phyloP scores from a whole-genome alignment of 2,797 vertebrate species.

The Sebastes baramenuke region DNA sequence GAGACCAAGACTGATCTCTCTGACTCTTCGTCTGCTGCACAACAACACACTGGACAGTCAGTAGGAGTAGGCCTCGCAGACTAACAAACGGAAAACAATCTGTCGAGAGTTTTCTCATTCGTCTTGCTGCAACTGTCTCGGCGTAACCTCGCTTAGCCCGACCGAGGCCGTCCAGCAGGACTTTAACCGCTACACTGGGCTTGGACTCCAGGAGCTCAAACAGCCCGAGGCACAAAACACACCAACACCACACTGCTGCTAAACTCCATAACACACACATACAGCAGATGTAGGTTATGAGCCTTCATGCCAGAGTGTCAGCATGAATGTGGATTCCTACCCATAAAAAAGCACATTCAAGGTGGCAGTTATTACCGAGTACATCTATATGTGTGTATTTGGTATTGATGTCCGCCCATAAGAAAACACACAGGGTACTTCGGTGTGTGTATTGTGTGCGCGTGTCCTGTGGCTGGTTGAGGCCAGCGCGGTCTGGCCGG shows the following conservation, averaged over 20 bases:
- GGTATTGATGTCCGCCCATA: not conserved
- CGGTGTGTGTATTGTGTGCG: conserved; percentile 19
- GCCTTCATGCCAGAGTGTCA: conserved; percentile 15
- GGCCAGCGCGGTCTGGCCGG: conserved; percentile 76
- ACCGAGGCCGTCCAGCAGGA: conserved; percentile 70
- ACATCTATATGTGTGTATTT: not conserved
- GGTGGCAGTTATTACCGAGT: not conserved
- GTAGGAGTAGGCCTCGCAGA: not conserved
- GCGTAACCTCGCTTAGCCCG: conserved; percentile 44
- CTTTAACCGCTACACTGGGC: conserved; percentile 75
- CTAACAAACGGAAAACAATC: conserved; percentile 22
- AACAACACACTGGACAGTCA: not conserved
- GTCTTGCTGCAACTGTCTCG: conserved; percentile 35
- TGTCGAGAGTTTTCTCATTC: conserved; percentile 34
- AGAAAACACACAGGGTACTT: conserved; percentile 13
- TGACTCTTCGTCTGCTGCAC: not conserved
- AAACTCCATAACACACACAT: conserved; percentile 52
- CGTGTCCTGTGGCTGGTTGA: conserved; percentile 62
- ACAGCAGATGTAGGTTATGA: conserved; percentile 36
- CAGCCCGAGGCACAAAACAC: conserved; percentile 58
- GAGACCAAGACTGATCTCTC: too few relatives aligned
- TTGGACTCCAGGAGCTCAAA: conserved; percentile 74
- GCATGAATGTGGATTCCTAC: not conserved
- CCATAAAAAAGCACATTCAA: not conserved
- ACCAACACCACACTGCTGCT: conserved; percentile 49